Evolutionary conservation across 2,113 vertebrate genomes (phyloP).

Genomic region (Clupea harengus): DNA sequence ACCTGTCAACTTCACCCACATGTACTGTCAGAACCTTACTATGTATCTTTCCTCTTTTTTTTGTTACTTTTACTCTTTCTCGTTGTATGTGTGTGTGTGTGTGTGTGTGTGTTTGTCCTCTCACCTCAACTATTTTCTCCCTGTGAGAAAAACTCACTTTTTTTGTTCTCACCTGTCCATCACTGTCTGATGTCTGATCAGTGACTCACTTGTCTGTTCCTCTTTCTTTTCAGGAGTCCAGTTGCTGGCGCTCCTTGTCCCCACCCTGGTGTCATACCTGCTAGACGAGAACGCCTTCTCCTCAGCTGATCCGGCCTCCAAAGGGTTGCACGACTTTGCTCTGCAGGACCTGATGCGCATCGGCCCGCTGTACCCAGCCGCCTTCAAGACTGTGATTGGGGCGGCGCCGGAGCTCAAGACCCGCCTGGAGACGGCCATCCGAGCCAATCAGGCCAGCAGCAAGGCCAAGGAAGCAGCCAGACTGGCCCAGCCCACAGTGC

Average conservation of each 20-base stretch:
- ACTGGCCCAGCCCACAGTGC: constrained; percentile 82
- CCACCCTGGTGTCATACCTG: constrained; percentile 92
- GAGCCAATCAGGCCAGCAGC: constrained; percentile 90
- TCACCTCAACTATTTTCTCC: background rate
- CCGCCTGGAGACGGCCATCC: constrained; percentile 89
- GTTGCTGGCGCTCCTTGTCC: constrained; percentile 91
- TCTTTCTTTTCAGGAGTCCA: constrained; percentile 79
- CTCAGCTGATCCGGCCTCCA: constrained; percentile 80
- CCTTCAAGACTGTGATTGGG: constrained; percentile 97
- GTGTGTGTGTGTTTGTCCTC: background rate
- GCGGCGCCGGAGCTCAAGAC: constrained; percentile 93
- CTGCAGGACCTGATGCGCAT: constrained; percentile 97
- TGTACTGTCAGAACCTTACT: background rate
- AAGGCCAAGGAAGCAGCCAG: constrained; percentile 86
- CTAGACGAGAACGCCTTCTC: constrained; percentile 89
- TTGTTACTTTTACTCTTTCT: background rate
- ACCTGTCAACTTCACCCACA: background rate
- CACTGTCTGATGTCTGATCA: background rate
- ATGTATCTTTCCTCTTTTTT: background rate
- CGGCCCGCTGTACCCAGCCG: constrained; percentile 91
- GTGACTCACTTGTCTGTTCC: constrained; percentile 16
- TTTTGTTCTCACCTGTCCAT: background rate
- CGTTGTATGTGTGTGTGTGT: background rate
- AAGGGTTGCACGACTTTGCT: constrained; percentile 91
- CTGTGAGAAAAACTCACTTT: background rate